These are phyloP conservation scores for Coregonus suidteri DNA, from an alignment of 2,797 vertebrate species.

Conservation along the genomic window DNA sequence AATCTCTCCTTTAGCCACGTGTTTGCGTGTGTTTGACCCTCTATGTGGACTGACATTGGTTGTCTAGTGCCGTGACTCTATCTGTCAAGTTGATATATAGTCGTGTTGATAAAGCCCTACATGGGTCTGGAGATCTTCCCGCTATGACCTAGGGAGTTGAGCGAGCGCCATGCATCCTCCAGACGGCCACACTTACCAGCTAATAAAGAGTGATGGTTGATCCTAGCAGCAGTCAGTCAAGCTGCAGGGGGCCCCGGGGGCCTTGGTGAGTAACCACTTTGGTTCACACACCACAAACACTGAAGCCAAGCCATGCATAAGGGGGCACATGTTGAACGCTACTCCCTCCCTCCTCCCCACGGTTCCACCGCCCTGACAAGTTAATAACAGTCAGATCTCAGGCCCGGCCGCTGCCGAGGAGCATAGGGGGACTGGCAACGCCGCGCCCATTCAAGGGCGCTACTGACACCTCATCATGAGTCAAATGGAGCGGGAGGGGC, in stretches of 20 bases:
- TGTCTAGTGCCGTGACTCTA: not conserved
- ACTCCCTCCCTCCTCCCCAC: not conserved
- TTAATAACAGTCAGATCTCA: not conserved
- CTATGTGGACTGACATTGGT: not conserved
- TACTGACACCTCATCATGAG: slow-evolving; percentile 76
- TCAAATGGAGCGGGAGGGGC: slow-evolving; percentile 72
- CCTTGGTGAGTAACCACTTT: not conserved
- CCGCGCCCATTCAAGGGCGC: slow-evolving; percentile 66
- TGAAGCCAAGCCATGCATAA: not conserved
- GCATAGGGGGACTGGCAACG: slow-evolving; percentile 49
- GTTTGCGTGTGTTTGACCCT: not conserved
- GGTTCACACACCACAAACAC: not conserved
- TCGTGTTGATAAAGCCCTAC: not conserved
- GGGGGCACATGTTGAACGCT: not conserved
- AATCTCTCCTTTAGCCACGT: not conserved
- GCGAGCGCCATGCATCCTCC: not conserved
- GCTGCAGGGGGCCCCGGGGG: not conserved
- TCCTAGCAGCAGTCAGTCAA: not conserved
- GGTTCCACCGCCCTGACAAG: not conserved
- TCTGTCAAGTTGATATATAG: not conserved
- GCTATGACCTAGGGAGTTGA: not conserved
- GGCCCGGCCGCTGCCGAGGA: slow-evolving; percentile 9
- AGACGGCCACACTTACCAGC: not conserved
- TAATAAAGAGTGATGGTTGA: not conserved
- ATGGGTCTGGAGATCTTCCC: not conserved